phyloP scores from a whole-genome alignment of 2,113 vertebrate genomes.

The Stigmatopora argus region DNA sequence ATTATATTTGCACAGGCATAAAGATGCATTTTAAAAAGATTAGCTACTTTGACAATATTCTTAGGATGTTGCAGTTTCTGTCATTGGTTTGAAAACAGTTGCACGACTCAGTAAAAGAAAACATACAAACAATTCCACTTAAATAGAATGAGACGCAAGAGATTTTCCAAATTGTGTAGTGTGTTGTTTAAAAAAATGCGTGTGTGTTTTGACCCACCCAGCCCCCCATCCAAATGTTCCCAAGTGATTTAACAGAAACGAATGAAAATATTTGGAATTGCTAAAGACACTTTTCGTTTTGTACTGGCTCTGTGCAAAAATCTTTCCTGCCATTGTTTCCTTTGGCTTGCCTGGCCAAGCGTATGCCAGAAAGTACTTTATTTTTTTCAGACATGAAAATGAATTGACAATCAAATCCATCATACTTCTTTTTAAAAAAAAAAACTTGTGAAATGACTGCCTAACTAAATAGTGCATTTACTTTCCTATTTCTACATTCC shows the following conservation, averaged over 20 bases:
- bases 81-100: neutral
- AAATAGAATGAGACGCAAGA: neutral
- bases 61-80: no score
- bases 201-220: slow-evolving; percentile 32
- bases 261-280: slow-evolving; percentile 58
- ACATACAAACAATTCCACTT: neutral
- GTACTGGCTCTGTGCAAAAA: slow-evolving; percentile 12
- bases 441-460: no score
- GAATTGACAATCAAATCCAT: neutral
- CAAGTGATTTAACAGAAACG: slow-evolving; percentile 62
- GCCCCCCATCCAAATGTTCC: slow-evolving; percentile 41
- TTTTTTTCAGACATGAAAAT: slow-evolving; percentile 50
- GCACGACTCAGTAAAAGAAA: neutral
- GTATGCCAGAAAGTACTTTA: slow-evolving; percentile 24
- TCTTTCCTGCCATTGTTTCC: slow-evolving; percentile 24
- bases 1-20: no score
- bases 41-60: no score
- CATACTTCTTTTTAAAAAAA: neutral
- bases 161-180: slow-evolving; percentile 44
- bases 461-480: neutral
- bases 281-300: slow-evolving; percentile 22
- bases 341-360: slow-evolving; percentile 1
- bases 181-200: slow-evolving; percentile 50
- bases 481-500: neutral
- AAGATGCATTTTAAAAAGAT: no score